Conservation (phyloP, 1,140 invertebrate species). For the Cephus cinctus region DNA sequence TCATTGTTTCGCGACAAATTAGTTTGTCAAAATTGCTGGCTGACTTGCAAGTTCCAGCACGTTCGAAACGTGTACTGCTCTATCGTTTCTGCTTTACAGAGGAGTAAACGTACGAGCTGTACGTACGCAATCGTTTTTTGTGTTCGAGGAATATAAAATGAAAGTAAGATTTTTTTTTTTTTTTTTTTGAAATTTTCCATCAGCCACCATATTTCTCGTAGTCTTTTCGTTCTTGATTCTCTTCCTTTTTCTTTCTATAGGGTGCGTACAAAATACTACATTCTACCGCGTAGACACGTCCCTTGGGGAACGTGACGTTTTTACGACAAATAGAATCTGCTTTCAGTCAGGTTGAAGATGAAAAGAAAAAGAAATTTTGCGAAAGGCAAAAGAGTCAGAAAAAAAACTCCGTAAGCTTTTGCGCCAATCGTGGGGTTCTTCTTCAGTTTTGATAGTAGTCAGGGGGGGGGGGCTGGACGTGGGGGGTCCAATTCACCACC, state of each 20-base stretch:
- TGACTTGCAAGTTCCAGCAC: slow-evolving; percentile 1
- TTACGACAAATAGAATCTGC: slow-evolving; percentile 20
- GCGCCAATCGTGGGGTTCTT: too few relatives aligned
- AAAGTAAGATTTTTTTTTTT: background rate
- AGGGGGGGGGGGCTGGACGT: background rate
- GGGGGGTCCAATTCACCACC: background rate
- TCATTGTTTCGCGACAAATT: slow-evolving; percentile 12
- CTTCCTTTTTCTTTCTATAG: background rate
- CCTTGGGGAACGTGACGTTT: background rate
- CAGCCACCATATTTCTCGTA: slow-evolving; percentile 4
- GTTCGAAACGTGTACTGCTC: background rate
- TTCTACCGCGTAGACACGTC: background rate
- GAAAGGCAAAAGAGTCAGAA: slow-evolving; percentile 9
- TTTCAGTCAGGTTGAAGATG: slow-evolving; percentile 13
- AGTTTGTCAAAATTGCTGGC: slow-evolving; percentile 10
- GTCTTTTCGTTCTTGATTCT: slow-evolving; percentile 4
- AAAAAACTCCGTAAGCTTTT: too few relatives aligned
- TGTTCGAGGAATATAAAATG: too few relatives aligned
- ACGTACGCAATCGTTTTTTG: too few relatives aligned
- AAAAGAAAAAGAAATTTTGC: slow-evolving; percentile 12
- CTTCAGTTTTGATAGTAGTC: background rate
- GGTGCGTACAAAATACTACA: background rate
- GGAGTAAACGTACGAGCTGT: slow-evolving; percentile 4
- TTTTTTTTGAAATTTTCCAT: background rate
- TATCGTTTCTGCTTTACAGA: background rate